These are phyloP conservation scores for Cephus pulcher DNA, from an alignment of 2,888 invertebrate species.

Conservation along the genomic window DNA sequence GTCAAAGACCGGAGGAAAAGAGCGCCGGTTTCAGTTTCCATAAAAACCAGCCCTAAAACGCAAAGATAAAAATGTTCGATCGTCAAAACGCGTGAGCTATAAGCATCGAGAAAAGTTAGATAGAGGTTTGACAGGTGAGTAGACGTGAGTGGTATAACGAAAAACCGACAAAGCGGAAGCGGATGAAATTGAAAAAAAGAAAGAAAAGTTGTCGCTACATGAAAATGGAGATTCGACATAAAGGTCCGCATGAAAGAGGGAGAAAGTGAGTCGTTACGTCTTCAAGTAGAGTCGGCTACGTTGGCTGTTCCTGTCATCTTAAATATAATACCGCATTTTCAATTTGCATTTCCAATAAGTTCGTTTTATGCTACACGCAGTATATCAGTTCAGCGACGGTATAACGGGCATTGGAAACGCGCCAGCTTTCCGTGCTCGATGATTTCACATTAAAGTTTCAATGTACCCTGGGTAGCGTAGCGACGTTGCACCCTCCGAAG, in stretches of 20 bases:
- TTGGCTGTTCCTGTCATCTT: neutral
- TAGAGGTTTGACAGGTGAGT: neutral
- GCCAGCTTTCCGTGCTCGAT: slow-evolving; percentile 54
- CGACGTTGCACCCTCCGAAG: neutral
- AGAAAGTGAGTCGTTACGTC: neutral
- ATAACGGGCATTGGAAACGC: slow-evolving; percentile 41
- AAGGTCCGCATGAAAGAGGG: neutral
- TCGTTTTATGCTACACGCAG: slow-evolving; percentile 22
- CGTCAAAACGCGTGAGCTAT: neutral
- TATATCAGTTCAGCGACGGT: neutral
- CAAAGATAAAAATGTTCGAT: neutral
- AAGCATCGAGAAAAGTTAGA: neutral
- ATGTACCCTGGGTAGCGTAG: slow-evolving; percentile 26
- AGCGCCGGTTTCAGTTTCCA: neutral
- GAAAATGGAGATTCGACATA: neutral
- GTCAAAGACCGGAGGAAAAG: neutral
- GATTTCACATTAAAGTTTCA: slow-evolving; percentile 55
- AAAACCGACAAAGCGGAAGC: neutral
- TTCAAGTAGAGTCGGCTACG: neutral
- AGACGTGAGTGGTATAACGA: neutral
- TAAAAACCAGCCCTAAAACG: neutral
- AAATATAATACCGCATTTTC: slow-evolving; percentile 18
- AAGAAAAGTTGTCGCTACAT: neutral
- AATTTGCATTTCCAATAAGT: slow-evolving; percentile 44
- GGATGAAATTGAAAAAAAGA: neutral